Conservation (phyloP, 2,888 invertebrate genomes). For the Strigamia transsilvanica region DNA sequence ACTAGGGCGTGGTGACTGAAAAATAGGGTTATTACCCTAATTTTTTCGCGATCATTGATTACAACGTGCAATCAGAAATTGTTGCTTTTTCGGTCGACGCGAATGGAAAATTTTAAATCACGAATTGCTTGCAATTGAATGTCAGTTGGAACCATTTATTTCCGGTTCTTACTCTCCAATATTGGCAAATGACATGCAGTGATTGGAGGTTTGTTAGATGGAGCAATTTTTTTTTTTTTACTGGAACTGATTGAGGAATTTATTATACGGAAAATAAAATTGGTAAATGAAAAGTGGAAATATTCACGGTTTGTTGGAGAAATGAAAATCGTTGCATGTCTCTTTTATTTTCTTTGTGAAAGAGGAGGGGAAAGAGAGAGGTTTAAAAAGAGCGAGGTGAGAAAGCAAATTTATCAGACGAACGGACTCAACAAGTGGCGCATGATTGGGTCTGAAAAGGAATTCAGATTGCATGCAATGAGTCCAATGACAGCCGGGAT, state of each 20-base stretch:
- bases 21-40: neutral
- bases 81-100: too few species aligned
- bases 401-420: conserved; percentile 28
- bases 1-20: neutral
- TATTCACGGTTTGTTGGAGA: neutral
- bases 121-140: neutral
- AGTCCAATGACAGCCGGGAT: neutral
- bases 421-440: conserved; percentile 35
- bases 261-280: neutral
- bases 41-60: neutral
- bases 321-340: neutral
- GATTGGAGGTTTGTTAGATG: too few species aligned
- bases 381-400: conserved; percentile 10
- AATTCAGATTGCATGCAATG: neutral
- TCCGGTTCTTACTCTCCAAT: neutral
- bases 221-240: too few species aligned
- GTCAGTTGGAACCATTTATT: neutral
- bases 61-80: too few species aligned
- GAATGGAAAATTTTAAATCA: neutral
- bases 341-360: neutral
- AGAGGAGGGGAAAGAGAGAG: neutral
- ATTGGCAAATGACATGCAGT: conserved; percentile 4
- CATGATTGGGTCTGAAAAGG: conserved; percentile 33
- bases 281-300: neutral
- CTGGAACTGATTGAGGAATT: neutral